Evolutionary conservation across 35 echinoderm and acorn worm species (phyloP), one percentile per base, ranked within the genome.

Genomic region (Hemicentrotus pulcherrimus): DNA sequence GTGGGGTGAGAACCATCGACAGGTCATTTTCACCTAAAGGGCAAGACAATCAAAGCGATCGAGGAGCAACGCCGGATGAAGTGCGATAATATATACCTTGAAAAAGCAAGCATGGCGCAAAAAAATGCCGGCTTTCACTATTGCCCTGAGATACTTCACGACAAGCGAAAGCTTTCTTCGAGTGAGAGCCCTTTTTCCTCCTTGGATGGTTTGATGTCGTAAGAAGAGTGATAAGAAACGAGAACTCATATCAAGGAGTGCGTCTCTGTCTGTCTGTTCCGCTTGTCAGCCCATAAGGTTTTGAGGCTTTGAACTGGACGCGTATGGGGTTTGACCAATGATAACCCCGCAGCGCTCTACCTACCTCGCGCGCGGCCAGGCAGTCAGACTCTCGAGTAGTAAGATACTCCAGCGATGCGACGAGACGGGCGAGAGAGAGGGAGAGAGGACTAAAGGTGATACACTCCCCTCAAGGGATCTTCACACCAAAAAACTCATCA

Each of bases 21-120:
- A 90, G 46, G 88, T 90, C 88, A 90, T 90, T 90, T 90, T 90
- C 88, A 90, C 88, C 88, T 90, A 47, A 90, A 47, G 88, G 88
- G 88, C 46, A 90, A 90, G 32, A 47, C 32, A 90, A 47, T 45
- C 32, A 45, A 33, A 47, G 88, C 46, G 88, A 90, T 47, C 28
- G 88, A 47, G 46, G 46, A 90, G 88, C 88, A 45, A 45, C 46
- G 88, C 32, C 88, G 88, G 46, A 78, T 78, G 88, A 90, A 33
- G 88, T 90, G 31, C 46, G 88, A 90, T 90, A 90, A 90, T 90
- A 90, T 90, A 90, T 90, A 90, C 46, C 88, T 90, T 90, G 32
- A 22, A 78, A 45, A 90, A 90, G 88, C 88, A 90, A 90, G 88
- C 88, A 45, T 90, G 12, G 32, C 88, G 32, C 88, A 47, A 45